Conservation (phyloP, 35 echinoderm and acorn worm species). For the Amphiura filiformis region DNA sequence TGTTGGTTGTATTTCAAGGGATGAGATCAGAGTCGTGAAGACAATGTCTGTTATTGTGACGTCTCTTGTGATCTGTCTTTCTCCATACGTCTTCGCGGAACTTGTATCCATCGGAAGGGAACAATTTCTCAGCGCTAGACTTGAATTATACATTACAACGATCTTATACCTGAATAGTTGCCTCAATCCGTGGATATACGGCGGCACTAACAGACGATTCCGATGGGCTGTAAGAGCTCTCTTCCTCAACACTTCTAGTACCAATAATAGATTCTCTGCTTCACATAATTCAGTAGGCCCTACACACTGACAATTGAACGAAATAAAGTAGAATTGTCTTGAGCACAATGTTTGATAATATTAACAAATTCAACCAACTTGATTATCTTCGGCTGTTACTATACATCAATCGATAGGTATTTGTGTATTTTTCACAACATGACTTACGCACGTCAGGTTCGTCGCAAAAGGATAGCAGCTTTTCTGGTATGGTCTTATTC, state of each 20-base stretch:
- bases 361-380: too few species aligned
- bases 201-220: constrained; percentile 5
- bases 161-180: constrained; percentile 23
- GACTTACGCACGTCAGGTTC: neutral
- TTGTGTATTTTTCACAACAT: neutral
- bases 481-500: neutral
- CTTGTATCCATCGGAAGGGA: neutral
- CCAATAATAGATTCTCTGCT: too few species aligned
- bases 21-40: constrained; percentile 2
- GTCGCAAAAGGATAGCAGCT: neutral
- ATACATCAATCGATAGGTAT: constrained; percentile 10
- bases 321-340: too few species aligned
- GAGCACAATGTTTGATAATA: too few species aligned
- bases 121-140: neutral
- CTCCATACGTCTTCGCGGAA: constrained; percentile 17
- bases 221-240: neutral
- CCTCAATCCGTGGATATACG: constrained; percentile 26
- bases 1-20: neutral
- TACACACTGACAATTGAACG: too few species aligned
- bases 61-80: neutral
- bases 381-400: too few species aligned
- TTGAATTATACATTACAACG: neutral
- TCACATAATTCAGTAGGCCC: too few species aligned
- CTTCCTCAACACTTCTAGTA: too few species aligned
- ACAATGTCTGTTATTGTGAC: constrained; percentile 21